A percentile compares a stretch with the other conserved stretches of the same genome.
Conservation (phyloP, 1,140 invertebrate genomes). For the Drosophila subobscura region DNA sequence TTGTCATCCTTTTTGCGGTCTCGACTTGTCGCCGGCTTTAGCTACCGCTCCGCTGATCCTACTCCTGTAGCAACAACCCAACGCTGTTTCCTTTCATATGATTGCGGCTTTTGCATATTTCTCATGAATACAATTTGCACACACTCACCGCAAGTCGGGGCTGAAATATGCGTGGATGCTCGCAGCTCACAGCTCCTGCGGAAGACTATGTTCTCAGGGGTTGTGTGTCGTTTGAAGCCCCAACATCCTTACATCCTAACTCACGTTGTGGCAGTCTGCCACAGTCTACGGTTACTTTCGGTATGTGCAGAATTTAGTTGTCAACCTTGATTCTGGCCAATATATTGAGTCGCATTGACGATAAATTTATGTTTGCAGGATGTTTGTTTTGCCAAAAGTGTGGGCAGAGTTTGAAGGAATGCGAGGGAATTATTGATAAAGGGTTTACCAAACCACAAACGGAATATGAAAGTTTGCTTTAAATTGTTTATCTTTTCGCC, state of each 20-base stretch:
- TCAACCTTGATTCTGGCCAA: slow-evolving; percentile 31
- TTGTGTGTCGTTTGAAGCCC: too few relatives aligned
- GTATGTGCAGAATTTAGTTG: slow-evolving; percentile 41
- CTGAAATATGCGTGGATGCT: slow-evolving; percentile 52
- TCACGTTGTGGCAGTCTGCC: slow-evolving; percentile 32
- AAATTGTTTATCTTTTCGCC: too few relatives aligned
- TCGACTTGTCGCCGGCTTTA: slow-evolving; percentile 8
- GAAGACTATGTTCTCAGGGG: slow-evolving; percentile 53
- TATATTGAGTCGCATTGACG: slow-evolving; percentile 3
- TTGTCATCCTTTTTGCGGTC: slow-evolving; percentile 65
- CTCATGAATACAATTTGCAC: slow-evolving; percentile 45
- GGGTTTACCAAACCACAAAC: not conserved
- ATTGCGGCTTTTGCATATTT: slow-evolving; percentile 69
- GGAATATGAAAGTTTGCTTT: too few relatives aligned
- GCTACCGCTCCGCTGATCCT: not conserved
- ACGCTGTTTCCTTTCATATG: slow-evolving; percentile 40
- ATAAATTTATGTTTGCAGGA: not conserved
- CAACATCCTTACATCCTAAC: slow-evolving; percentile 1
- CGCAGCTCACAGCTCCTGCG: slow-evolving; percentile 21
- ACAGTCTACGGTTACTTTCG: slow-evolving; percentile 25
- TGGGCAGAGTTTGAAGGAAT: too few relatives aligned
- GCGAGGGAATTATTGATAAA: not conserved
- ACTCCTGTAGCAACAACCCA: not conserved
- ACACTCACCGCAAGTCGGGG: not conserved
- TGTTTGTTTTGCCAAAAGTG: not conserved